Conservation (phyloP, 2,113 vertebrate species). For the Limanda limanda region DNA sequence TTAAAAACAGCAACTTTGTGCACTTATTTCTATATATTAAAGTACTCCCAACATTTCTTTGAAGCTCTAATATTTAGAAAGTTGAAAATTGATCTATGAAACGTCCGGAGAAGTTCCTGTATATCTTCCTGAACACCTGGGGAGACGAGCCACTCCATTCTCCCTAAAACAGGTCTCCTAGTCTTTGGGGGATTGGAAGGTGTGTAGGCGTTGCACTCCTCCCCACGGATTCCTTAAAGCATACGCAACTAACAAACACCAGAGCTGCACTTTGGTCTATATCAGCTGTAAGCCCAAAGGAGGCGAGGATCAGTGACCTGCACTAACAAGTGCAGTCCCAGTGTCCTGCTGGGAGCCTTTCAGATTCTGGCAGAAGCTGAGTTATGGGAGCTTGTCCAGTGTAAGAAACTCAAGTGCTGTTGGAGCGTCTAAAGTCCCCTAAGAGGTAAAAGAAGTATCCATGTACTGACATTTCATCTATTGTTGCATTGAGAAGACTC, state of each 20-base stretch:
- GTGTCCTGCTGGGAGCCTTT: slow-evolving; percentile 62
- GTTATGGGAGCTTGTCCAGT: slow-evolving; percentile 39
- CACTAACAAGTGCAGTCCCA: slow-evolving; percentile 48
- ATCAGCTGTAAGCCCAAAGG: slow-evolving; percentile 47
- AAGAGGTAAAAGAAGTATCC: slow-evolving; percentile 15
- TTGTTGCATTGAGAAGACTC: slow-evolving; percentile 52
- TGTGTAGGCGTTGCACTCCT: slow-evolving; percentile 1
- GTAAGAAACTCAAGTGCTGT: slow-evolving; percentile 49
- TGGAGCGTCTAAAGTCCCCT: slow-evolving; percentile 42
- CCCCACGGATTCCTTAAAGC: slow-evolving; percentile 45
- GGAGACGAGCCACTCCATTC: slow-evolving; percentile 10
- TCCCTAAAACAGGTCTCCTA: not conserved
- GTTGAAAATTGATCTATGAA: not conserved
- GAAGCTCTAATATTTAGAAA: not conserved
- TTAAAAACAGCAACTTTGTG: too few species aligned
- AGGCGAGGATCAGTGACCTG: slow-evolving; percentile 53
- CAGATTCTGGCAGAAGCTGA: slow-evolving; percentile 29
- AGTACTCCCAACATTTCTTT: too few species aligned
- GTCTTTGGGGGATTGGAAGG: slow-evolving; percentile 10
- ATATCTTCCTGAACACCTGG: slow-evolving; percentile 10
- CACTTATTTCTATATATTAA: too few species aligned
- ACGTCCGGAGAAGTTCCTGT: not conserved
- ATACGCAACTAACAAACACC: slow-evolving; percentile 42
- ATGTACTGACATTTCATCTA: slow-evolving; percentile 46
- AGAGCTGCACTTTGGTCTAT: slow-evolving; percentile 29